Evolutionary conservation across 2,113 vertebrate species (phyloP), one percentile per base, ranked within the genome.

Genomic region (Calypte anna): DNA sequence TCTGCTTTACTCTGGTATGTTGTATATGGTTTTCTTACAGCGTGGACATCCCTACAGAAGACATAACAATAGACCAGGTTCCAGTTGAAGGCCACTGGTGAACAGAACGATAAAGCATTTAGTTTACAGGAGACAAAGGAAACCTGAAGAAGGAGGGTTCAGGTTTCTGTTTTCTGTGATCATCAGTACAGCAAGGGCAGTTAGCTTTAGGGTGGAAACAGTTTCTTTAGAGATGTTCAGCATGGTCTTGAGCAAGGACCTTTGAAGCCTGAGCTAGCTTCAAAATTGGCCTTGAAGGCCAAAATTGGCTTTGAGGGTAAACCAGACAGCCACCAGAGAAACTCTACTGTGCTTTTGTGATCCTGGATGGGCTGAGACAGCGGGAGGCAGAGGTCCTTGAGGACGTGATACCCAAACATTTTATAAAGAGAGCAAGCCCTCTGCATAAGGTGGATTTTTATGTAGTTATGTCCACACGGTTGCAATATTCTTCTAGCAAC

Each of bases 51-150:
- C 9, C 36, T 53, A 48, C 22, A 57, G 50, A 68, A 51, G 38
- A 46, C 4, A 2, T 66, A 31, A 33, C 0, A 0, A 27, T n/a
- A 59, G 30, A 43, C 36, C 16, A 44, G 15, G 8, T 18, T 40
- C 36, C 36, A 38, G 36, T 38, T 8, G 36, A 38, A 38, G 30
- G 27, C 59, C 8, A 4, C 31, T 9, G 9, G 14, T 1, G 3
- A 0, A 0, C 22, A 16, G 27, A 57, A 15, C 21, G 14, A 20
- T 78, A 36, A 25, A 36, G 25, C 57, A 14, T 22, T 15, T 57
- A 20, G 10, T 30, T 5, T 68, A 38, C 50, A 64, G 16, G 31
- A 54, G 23, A 25, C 68, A 69, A 21, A 74, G 84, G 68, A 69
- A 40, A n/a, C 40, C 28, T 46, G 21, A 53, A 73, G 40, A 38